A percentile compares a stretch with the other conserved stretches of the same genome.
phyloP scores from a whole-genome alignment of 2,888 invertebrate species.

The Blastobasis lacticolella region DNA sequence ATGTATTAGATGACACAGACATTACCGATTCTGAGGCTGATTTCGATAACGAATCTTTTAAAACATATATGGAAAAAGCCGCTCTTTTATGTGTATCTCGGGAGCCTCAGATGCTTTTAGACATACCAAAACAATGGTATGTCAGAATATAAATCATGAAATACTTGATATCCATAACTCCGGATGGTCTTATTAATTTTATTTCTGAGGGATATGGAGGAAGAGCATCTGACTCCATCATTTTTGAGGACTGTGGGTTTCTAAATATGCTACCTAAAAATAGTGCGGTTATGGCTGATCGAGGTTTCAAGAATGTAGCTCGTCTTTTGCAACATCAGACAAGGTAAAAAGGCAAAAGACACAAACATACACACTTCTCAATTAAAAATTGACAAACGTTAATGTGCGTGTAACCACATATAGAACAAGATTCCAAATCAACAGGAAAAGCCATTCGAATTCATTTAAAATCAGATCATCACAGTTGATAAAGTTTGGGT shows the following conservation, averaged over 20 bases:
- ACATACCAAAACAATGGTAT: constrained; percentile 4
- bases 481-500: too few relatives aligned
- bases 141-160: constrained; percentile 8
- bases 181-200: constrained; percentile 1
- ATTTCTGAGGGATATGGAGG: constrained; percentile 3
- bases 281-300: neutral
- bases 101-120: constrained; percentile 12
- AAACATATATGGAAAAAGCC: constrained; percentile 11
- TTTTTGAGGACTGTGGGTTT: constrained; percentile 4
- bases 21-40: neutral
- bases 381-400: too few relatives aligned
- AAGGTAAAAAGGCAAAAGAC: too few relatives aligned
- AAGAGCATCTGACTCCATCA: constrained; percentile 2
- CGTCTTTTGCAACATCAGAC: constrained; percentile 1
- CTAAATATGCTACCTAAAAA: neutral
- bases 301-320: constrained; percentile 2
- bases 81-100: constrained; percentile 13
- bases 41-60: constrained; percentile 2
- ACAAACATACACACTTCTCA: too few relatives aligned
- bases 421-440: too few relatives aligned
- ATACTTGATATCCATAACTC: constrained; percentile 8
- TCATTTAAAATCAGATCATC: too few relatives aligned
- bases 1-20: neutral
- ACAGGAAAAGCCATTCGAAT: too few relatives aligned
- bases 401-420: too few relatives aligned